These are phyloP conservation scores for Trachemys scripta DNA, from an alignment of 2,113 vertebrate genomes.

Conservation along the genomic window DNA sequence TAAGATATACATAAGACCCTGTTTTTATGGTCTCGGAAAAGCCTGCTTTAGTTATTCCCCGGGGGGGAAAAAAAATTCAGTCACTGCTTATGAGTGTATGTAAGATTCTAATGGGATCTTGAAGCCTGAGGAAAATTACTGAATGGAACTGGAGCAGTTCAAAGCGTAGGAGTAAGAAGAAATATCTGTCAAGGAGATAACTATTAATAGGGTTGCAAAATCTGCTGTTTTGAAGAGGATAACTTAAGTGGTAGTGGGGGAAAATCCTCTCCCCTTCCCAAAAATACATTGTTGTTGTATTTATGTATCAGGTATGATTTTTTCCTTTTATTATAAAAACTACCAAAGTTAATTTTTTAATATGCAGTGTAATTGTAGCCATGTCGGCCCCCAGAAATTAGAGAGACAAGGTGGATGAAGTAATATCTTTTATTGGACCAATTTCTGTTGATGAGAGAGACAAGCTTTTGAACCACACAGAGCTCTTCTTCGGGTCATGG, in stretches of 20 bases:
- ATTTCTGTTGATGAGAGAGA: neutral
- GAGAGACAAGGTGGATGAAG: neutral
- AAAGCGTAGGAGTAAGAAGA: slow-evolving; percentile 41
- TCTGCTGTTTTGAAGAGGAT: slow-evolving; percentile 29
- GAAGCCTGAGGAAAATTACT: slow-evolving; percentile 18
- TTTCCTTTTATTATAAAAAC: neutral
- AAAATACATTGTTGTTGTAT: slow-evolving; percentile 14
- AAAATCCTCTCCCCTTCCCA: slow-evolving; percentile 2
- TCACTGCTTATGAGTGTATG: neutral
- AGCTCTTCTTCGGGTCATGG: neutral
- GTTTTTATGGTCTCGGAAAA: neutral
- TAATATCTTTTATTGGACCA: neutral
- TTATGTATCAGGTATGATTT: neutral
- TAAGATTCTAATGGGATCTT: slow-evolving; percentile 10
- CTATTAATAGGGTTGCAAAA: slow-evolving; percentile 47
- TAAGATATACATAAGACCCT: neutral
- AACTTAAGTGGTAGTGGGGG: neutral
- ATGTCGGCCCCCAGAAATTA: neutral
- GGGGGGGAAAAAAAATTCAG: slow-evolving; percentile 3
- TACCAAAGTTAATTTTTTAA: neutral
- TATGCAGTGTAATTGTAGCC: neutral
- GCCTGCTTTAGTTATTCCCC: neutral
- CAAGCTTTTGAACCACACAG: neutral
- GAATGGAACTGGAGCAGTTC: neutral
- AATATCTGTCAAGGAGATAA: slow-evolving; percentile 27